These are phyloP conservation scores for Erpobdella octoculata DNA, from an alignment of 2,888 invertebrate genomes.

Conservation along the genomic window DNA sequence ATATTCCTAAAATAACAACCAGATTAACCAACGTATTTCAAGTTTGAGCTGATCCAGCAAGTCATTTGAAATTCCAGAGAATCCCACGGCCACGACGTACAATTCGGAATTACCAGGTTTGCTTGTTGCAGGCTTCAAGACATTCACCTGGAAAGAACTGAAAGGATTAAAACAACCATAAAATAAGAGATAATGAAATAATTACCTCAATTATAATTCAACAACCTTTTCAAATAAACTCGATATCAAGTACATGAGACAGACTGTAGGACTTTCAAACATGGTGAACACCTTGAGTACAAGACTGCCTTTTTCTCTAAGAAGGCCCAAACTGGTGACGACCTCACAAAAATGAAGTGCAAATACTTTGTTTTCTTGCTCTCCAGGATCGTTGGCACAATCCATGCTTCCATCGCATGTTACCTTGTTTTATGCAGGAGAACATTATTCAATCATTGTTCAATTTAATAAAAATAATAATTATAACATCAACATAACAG, in stretches of 20 bases:
- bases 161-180: background rate
- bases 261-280: slow-evolving; percentile 73
- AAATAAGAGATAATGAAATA: background rate
- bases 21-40: slow-evolving; percentile 5
- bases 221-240: slow-evolving; percentile 61
- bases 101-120: slow-evolving; percentile 89
- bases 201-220: background rate
- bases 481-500: no score
- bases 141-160: slow-evolving; percentile 58
- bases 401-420: slow-evolving; percentile 92
- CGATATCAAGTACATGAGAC: slow-evolving; percentile 70
- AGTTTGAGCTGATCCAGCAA: slow-evolving; percentile 24
- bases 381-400: slow-evolving; percentile 73
- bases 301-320: slow-evolving; percentile 68
- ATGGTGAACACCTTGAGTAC: slow-evolving; percentile 83
- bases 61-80: slow-evolving; percentile 28
- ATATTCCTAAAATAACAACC: no score
- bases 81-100: slow-evolving; percentile 62
- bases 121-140: slow-evolving; percentile 84
- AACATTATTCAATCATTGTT: no score
- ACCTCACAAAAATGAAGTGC: slow-evolving; percentile 76
- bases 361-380: slow-evolving; percentile 73
- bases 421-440: no score
- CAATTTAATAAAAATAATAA: no score
- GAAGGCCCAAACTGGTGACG: slow-evolving; percentile 65